A percentile compares a stretch with the other conserved stretches of the same genome.
Conservation (phyloP, 2,888 invertebrate genomes). For the Sturmia bella region DNA sequence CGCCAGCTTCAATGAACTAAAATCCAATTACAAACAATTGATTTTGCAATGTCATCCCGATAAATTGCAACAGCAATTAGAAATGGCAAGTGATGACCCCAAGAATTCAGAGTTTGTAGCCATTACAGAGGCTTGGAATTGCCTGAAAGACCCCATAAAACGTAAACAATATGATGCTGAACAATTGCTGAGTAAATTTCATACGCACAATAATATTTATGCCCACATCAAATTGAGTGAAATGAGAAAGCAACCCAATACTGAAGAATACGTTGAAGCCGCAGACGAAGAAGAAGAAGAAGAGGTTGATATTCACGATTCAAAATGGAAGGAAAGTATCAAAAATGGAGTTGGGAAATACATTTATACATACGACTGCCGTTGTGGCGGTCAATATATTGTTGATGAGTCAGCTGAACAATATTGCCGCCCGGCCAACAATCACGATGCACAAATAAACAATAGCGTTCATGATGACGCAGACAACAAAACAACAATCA, state of each 20-base stretch:
- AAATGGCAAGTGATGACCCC: constrained; percentile 39
- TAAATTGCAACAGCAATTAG: constrained; percentile 75
- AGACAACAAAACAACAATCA: constrained; percentile 32
- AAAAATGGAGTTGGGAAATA: constrained; percentile 46
- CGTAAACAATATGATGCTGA: constrained; percentile 87
- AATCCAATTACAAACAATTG: constrained; percentile 80
- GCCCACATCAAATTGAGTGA: constrained; percentile 81
- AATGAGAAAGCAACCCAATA: constrained; percentile 78
- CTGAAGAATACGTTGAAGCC: constrained; percentile 43
- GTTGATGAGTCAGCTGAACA: constrained; percentile 77
- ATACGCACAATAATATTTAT: constrained; percentile 84
- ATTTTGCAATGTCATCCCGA: constrained; percentile 81
- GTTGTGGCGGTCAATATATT: constrained; percentile 86
- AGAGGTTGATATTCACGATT: background rate
- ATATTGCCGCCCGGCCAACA: constrained; percentile 59
- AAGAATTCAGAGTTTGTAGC: constrained; percentile 80
- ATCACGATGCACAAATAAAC: constrained; percentile 45
- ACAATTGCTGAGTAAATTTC: constrained; percentile 84
- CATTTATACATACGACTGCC: constrained; percentile 84
- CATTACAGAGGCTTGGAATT: constrained; percentile 88
- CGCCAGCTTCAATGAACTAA: constrained; percentile 78
- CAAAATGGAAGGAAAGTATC: background rate
- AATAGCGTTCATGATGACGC: constrained; percentile 53
- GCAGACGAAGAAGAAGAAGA: constrained; percentile 43
- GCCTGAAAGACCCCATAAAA: constrained; percentile 84